Evolutionary conservation across 2,797 vertebrate genomes (phyloP).

Genomic region (Linurgus olivaceus): DNA sequence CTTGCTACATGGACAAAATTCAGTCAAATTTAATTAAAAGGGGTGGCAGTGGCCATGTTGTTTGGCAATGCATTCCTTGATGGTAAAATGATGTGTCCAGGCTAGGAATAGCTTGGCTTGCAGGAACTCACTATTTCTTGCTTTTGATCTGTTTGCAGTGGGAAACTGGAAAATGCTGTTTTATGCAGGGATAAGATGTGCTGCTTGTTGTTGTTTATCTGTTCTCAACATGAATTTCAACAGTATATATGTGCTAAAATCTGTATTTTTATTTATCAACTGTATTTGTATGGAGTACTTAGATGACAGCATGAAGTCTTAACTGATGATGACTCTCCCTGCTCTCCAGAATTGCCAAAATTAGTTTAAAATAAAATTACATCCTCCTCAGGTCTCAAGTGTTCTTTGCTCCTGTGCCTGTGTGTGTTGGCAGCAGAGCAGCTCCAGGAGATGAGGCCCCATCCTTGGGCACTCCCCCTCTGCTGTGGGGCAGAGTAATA

Average conservation of each 20-base stretch:
- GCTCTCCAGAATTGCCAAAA: not conserved
- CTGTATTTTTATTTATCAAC: not conserved
- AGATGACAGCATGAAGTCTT: not conserved
- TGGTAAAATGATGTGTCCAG: not conserved
- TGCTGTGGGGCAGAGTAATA: not conserved
- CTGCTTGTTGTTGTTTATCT: not conserved
- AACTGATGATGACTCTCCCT: not conserved
- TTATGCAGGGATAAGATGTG: not conserved
- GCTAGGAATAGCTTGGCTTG: not conserved
- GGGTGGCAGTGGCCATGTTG: not conserved
- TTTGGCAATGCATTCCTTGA: not conserved
- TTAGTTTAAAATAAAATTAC: not conserved
- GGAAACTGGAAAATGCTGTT: not conserved
- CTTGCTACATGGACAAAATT: accelerated
- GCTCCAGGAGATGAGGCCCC: not conserved
- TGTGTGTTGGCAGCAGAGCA: not conserved
- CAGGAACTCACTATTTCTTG: not conserved
- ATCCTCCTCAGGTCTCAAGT: not conserved
- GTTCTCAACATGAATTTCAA: not conserved
- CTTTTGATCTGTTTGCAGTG: accelerated
- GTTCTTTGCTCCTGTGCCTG: not conserved
- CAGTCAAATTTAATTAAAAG: not conserved
- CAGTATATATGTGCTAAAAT: not conserved
- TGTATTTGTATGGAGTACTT: not conserved
- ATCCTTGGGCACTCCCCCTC: not conserved